Percentiles rank a stretch among this genome's conserved stretches.
These are phyloP conservation scores for Pocillopora grandis DNA, from an alignment of 92 coral and sea anemone genomes.

Conservation along the genomic window DNA sequence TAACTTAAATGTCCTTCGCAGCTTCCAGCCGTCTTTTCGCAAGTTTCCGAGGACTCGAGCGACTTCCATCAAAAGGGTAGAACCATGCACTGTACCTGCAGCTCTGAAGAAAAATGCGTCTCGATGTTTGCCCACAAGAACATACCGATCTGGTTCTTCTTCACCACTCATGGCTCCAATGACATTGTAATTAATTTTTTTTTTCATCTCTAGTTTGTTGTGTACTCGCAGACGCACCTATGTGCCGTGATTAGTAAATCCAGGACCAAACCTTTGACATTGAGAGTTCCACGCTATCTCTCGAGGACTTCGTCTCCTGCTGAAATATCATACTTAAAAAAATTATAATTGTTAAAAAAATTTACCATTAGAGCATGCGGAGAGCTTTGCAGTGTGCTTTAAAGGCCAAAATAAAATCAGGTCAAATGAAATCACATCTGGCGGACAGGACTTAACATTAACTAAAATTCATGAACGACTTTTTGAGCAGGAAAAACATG, in stretches of 20 bases:
- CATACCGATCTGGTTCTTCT: conserved; percentile 76
- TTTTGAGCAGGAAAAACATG: too few species aligned
- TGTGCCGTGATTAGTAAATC: conserved; percentile 63
- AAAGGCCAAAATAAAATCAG: too few species aligned
- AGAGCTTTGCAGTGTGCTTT: too few species aligned
- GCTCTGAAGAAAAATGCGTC: conserved; percentile 78
- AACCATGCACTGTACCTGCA: conserved; percentile 69
- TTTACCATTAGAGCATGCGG: too few species aligned
- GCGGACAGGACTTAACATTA: too few species aligned
- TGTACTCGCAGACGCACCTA: conserved; percentile 68
- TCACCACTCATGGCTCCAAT: conserved; percentile 87
- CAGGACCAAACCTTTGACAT: conserved; percentile 83
- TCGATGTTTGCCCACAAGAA: conserved; percentile 76
- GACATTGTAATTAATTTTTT: conserved; percentile 65
- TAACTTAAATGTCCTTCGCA: conserved; percentile 74
- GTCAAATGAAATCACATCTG: too few species aligned
- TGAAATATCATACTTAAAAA: background rate
- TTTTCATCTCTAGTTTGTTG: conserved; percentile 48
- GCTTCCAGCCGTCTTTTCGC: conserved; percentile 71
- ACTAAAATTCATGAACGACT: too few species aligned
- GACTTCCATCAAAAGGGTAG: conserved; percentile 72
- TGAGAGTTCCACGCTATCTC: conserved; percentile 64
- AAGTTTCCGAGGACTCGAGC: conserved; percentile 74
- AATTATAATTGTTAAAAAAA: too few species aligned
- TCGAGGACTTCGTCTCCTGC: conserved; percentile 82